Base-by-base conservation (phyloP, 2,888 invertebrate species). In the Coelopa pilipes region DNA sequence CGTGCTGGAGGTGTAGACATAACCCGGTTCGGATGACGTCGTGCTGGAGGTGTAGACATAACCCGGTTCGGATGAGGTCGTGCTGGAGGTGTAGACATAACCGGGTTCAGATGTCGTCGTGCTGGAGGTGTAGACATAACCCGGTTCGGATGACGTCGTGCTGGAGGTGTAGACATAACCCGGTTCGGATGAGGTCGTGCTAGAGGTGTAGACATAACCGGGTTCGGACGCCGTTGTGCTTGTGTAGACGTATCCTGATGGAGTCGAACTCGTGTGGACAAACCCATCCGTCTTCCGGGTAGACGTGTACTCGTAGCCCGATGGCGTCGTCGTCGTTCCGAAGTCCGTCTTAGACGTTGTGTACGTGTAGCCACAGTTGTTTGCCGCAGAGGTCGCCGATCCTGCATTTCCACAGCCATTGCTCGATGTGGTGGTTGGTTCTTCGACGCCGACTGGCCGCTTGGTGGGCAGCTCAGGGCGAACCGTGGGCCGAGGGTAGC, bases 151-250 rank as follows among this genome's bases (percentile, higher is more conserved):
- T 4, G 34, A 7, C 2, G 34, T 34, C 34, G 34, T 4, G 34
- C 34, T 70, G 1, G n/a, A n/a, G n/a, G 59, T 59, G 24, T 70
- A 70, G 13, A 15, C 53, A n/a, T 53, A 53, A 9, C n/a, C 53
- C 15, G 53, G 49, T 49, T 49, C 10, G 10, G 10, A 11, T 10
- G 10, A 15, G 10, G 21, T 4, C 24, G 21, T 24, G 10, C 24
- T 13, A 13, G 21, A 24, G 0, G 60, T 9, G 34, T 60, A 60
- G 9, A 24, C 60, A 60, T 60, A 60, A 13, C 59, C 59, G 17
- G 59, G 59, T 59, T 59, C 19, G n/a, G n/a, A 3, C 13, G 49
- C 13, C 19, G 59, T 59, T 0, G 59, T 10, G n/a, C n/a, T 69
- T 1, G 57, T 59, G 21, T 69, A 69, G 10, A 11, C 49, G 49